phyloP scores from a whole-genome alignment of 1,140 invertebrate species.

The Pogonus chalceus region DNA sequence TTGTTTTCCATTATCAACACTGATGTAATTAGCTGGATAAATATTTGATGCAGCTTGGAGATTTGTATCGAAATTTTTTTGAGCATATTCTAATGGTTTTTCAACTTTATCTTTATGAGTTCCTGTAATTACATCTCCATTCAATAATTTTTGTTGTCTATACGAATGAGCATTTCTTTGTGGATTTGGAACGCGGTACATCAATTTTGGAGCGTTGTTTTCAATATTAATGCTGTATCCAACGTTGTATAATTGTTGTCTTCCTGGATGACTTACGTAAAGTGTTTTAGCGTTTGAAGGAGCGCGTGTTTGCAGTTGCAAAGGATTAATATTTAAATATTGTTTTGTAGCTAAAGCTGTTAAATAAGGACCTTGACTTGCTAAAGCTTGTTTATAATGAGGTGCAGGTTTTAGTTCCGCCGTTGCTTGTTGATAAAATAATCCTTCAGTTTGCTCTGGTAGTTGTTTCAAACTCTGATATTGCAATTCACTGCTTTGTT shows the following conservation, averaged over 20 bases:
- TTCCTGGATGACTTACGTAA: slow-evolving; percentile 2
- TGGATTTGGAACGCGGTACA: slow-evolving; percentile 5
- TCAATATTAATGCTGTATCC: slow-evolving; percentile 24
- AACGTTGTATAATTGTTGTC: slow-evolving; percentile 23
- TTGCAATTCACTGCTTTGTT: too few relatives aligned
- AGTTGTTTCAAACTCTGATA: background rate
- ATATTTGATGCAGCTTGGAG: background rate
- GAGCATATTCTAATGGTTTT: slow-evolving; percentile 3
- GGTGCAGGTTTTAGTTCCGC: background rate
- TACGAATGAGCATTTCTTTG: background rate
- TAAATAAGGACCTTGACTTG: background rate
- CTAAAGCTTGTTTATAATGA: background rate
- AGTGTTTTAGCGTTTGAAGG: too few relatives aligned
- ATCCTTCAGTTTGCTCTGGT: background rate
- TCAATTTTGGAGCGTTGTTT: slow-evolving; percentile 12
- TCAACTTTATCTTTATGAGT: slow-evolving; percentile 15
- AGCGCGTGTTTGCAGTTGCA: background rate
- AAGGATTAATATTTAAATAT: background rate
- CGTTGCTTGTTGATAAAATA: background rate
- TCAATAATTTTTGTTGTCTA: background rate
- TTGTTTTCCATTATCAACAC: slow-evolving; percentile 13
- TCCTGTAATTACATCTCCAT: slow-evolving; percentile 15
- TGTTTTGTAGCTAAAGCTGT: background rate
- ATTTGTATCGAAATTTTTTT: background rate
- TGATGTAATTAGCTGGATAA: slow-evolving; percentile 14